A percentile compares a stretch with the other conserved stretches of the same genome.
Conservation (phyloP, 2,113 vertebrate species). For the Muntiacus reevesi region DNA sequence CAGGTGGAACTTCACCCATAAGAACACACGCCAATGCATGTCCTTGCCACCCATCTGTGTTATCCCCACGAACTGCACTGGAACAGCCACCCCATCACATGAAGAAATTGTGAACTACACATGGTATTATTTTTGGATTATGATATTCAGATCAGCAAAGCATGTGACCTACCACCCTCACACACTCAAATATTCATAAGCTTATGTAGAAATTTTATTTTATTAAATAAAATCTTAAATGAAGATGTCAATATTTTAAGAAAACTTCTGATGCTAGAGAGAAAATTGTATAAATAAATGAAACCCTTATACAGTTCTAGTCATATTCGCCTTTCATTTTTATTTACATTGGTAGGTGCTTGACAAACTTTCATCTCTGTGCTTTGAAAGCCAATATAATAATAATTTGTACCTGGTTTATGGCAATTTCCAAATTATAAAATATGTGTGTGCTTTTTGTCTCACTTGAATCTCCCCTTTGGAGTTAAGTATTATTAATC, state of each 20-base stretch:
- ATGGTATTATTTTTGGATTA: neutral
- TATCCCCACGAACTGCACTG: neutral
- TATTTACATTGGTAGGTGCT: neutral
- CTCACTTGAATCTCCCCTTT: neutral
- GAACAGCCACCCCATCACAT: neutral
- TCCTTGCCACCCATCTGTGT: neutral
- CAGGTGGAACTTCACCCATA: neutral
- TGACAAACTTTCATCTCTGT: neutral
- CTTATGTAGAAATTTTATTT: neutral
- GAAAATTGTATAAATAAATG: neutral
- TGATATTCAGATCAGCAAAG: neutral
- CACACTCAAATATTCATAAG: neutral
- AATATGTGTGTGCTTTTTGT: neutral
- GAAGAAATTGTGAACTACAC: slow-evolving; percentile 5
- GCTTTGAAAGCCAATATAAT: neutral
- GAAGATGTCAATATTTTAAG: neutral
- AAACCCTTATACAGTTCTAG: neutral
- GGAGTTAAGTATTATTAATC: neutral
- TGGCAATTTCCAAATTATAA: neutral
- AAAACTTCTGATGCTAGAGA: neutral
- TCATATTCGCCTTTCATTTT: neutral
- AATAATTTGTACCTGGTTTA: neutral
- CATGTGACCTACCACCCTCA: neutral
- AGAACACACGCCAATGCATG: neutral
- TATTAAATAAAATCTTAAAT: neutral